These are phyloP conservation scores for Uloborus diversus DNA, from an alignment of 1,140 invertebrate species.

Conservation along the genomic window DNA sequence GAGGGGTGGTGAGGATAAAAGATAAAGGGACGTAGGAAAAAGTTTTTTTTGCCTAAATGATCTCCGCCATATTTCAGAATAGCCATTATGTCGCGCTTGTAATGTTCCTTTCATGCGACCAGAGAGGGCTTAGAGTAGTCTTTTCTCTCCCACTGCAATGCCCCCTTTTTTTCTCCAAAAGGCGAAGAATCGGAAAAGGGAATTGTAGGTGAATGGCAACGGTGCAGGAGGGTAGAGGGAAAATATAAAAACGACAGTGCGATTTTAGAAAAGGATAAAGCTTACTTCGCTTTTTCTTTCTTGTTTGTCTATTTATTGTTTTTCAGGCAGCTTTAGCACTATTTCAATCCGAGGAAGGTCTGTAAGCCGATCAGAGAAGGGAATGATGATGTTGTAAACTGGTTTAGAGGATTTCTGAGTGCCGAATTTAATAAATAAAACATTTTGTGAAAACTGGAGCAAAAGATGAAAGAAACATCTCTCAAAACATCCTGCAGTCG, in stretches of 20 bases:
- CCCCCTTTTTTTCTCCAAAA: neutral
- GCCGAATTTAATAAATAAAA: conserved; percentile 53
- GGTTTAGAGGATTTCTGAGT: conserved; percentile 27
- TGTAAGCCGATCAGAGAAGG: conserved; percentile 44
- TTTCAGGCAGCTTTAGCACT: conserved; percentile 26
- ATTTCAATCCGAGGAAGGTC: conserved; percentile 23
- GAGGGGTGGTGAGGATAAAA: neutral
- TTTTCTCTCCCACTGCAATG: neutral
- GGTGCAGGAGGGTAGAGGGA: neutral
- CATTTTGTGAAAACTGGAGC: conserved; percentile 3
- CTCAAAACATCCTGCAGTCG: no score
- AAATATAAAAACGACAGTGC: conserved; percentile 20
- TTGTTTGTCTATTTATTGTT: conserved; percentile 49
- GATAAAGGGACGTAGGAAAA: neutral
- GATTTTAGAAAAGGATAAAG: conserved; percentile 33
- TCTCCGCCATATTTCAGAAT: conserved; percentile 51
- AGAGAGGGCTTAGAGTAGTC: conserved; percentile 4
- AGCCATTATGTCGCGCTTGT: conserved; percentile 52
- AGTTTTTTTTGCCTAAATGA: conserved; percentile 39
- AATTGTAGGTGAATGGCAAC: neutral
- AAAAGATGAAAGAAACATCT: neutral
- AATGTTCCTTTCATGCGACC: conserved; percentile 49
- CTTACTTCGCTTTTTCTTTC: conserved; percentile 41
- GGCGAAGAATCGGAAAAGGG: conserved; percentile 30
- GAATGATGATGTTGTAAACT: conserved; percentile 54